Evolutionary conservation across 2,797 vertebrate genomes (phyloP).

Genomic region (Atherinosoma microstoma): DNA sequence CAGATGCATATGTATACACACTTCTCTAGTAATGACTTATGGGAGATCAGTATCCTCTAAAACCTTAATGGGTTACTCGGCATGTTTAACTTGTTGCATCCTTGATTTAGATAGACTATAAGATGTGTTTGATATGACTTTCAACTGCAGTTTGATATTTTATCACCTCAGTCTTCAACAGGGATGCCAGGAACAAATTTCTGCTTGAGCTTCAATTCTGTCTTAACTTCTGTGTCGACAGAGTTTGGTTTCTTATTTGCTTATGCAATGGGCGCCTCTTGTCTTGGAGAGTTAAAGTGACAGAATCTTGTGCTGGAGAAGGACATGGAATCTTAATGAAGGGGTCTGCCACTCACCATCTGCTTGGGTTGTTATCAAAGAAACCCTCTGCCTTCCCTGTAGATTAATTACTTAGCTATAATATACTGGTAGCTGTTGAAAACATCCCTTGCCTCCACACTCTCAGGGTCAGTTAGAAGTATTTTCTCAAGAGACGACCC

Average conservation of each 20-base stretch:
- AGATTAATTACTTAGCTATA: constrained; percentile 71
- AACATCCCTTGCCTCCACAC: constrained; percentile 35
- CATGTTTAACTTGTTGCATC: constrained; percentile 4
- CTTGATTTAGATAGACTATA: constrained; percentile 19
- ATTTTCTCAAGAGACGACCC: neutral
- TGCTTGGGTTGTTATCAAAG: constrained; percentile 74
- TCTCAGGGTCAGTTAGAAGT: constrained; percentile 15
- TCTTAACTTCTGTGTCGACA: constrained; percentile 12
- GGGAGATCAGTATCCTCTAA: neutral
- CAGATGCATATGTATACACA: neutral
- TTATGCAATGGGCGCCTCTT: constrained; percentile 27
- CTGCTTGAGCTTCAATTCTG: constrained; percentile 2
- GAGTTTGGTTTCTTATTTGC: constrained; percentile 28
- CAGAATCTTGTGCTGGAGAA: constrained; percentile 28
- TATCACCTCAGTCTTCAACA: neutral
- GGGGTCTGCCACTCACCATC: constrained; percentile 67
- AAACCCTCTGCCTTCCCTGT: constrained; percentile 47
- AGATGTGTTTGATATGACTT: constrained; percentile 19
- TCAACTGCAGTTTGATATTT: constrained; percentile 20
- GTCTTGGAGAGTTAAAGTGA: constrained; percentile 46
- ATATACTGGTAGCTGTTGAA: constrained; percentile 47
- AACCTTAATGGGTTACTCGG: constrained; percentile 4
- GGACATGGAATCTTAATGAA: constrained; percentile 72
- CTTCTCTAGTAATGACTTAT: neutral
- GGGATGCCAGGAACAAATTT: constrained; percentile 14